Percentiles rank a stretch among this genome's conserved stretches.
Evolutionary conservation across 2,113 vertebrate species (phyloP).

Genomic region (Marcusenius ussheri): DNA sequence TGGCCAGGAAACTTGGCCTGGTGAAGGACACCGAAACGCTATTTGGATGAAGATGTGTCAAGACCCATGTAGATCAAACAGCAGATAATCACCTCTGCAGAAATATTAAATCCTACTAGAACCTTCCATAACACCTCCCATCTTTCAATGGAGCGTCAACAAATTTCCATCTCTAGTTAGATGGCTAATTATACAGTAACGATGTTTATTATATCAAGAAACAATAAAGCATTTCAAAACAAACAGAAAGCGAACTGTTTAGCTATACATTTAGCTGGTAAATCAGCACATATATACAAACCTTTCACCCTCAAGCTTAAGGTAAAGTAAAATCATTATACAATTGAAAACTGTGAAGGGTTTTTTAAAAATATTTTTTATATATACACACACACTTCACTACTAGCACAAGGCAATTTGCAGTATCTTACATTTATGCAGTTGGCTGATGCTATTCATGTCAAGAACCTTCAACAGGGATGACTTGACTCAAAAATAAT

Average conservation of each 20-base stretch:
- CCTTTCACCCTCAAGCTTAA: background rate
- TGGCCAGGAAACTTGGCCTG: background rate
- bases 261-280: background rate
- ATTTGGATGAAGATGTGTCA: background rate
- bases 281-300: background rate
- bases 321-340: background rate
- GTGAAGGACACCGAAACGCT: background rate
- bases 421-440: background rate
- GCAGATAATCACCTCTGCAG: background rate
- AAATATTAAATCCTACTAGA: background rate
- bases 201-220: background rate
- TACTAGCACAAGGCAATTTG: background rate
- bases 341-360: background rate
- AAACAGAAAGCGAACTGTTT: background rate
- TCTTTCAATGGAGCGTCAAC: background rate
- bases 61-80: background rate
- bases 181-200: background rate
- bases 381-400: background rate
- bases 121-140: background rate
- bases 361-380: background rate
- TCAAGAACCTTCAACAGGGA: background rate
- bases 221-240: background rate
- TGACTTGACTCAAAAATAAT: background rate
- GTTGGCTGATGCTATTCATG: background rate
- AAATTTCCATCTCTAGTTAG: background rate